A percentile compares a stretch with the other conserved stretches of the same genome.
Conservation (phyloP, 2,797 vertebrate species). For the Phrynocephalus forsythii region DNA sequence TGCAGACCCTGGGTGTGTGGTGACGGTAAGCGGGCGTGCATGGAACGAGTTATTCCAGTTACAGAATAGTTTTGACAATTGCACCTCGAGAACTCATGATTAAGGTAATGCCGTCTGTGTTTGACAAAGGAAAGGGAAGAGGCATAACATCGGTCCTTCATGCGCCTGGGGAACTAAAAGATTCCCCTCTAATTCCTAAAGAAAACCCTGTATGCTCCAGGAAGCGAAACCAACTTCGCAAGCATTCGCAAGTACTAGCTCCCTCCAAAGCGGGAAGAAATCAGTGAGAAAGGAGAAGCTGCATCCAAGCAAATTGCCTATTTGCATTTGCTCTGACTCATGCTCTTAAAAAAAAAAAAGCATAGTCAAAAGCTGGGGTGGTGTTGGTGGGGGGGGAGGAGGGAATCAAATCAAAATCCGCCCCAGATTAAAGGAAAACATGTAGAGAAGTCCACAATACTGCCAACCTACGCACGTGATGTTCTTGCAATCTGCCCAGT, state of each 20-base stretch:
- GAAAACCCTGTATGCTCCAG: conserved; percentile 15
- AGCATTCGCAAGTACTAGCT: rapidly evolving
- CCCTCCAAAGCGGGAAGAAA: not conserved
- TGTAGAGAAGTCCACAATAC: not conserved
- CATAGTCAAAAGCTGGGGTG: not conserved
- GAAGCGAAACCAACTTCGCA: conserved; percentile 18
- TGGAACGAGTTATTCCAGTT: conserved; percentile 17
- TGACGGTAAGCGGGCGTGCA: not conserved
- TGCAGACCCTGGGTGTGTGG: not conserved
- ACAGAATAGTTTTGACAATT: conserved; percentile 13
- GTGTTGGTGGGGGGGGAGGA: too few relatives aligned
- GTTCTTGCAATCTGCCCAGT: not conserved
- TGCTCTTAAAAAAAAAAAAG: not conserved
- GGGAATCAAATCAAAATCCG: not conserved
- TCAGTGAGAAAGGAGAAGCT: not conserved
- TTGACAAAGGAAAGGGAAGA: not conserved
- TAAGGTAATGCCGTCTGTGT: not conserved
- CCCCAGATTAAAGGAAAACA: not conserved
- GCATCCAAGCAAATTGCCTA: not conserved
- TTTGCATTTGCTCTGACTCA: conserved; percentile 2
- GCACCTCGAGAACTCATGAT: not conserved
- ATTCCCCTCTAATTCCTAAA: conserved; percentile 18
- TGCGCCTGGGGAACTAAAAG: not conserved
- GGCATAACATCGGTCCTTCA: not conserved
- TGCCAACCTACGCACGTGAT: not conserved